Evolutionary conservation across 1,140 invertebrate genomes (phyloP).

Genomic region (Heliconius congener): DNA sequence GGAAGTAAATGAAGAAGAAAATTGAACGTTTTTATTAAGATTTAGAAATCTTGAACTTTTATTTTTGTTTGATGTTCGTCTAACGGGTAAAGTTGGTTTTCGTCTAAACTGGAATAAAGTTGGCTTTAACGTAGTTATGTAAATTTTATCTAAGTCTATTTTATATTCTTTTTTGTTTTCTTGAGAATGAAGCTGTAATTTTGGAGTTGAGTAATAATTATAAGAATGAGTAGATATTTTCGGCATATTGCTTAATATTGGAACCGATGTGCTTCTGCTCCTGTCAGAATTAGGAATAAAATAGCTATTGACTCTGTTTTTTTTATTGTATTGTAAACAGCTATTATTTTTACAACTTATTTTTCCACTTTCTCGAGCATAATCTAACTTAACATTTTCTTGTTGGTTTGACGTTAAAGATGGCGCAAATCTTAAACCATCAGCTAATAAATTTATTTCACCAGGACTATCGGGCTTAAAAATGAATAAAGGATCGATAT

Average conservation of each 20-base stretch:
- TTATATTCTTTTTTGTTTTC: slow-evolving; percentile 18
- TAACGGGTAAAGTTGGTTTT: slow-evolving; percentile 51
- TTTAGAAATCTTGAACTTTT: slow-evolving; percentile 39
- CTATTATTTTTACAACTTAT: slow-evolving; percentile 42
- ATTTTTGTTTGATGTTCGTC: slow-evolving; percentile 42
- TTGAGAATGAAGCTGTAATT: slow-evolving; percentile 18
- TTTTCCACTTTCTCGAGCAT: background rate
- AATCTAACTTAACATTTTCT: slow-evolving; percentile 5
- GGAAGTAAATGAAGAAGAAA: background rate
- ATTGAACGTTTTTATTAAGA: slow-evolving; percentile 10
- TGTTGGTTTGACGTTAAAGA: slow-evolving; percentile 33
- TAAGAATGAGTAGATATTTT: slow-evolving; percentile 49
- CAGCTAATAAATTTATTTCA: slow-evolving; percentile 77
- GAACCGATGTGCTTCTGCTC: slow-evolving; percentile 10
- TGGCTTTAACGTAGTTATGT: slow-evolving; percentile 62
- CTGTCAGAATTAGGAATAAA: slow-evolving; percentile 24
- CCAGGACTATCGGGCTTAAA: slow-evolving; percentile 73
- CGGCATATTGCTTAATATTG: slow-evolving; percentile 29
- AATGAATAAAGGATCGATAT: slow-evolving; percentile 66
- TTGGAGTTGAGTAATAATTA: background rate
- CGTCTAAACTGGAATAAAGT: slow-evolving; percentile 57
- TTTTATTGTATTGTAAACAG: slow-evolving; percentile 24
- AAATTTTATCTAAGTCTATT: slow-evolving; percentile 55
- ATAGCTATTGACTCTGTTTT: slow-evolving; percentile 18
- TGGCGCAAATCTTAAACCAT: slow-evolving; percentile 69